Evolutionary conservation across 2,113 vertebrate species (phyloP).

Genomic region (Opisthocomus hoazin): DNA sequence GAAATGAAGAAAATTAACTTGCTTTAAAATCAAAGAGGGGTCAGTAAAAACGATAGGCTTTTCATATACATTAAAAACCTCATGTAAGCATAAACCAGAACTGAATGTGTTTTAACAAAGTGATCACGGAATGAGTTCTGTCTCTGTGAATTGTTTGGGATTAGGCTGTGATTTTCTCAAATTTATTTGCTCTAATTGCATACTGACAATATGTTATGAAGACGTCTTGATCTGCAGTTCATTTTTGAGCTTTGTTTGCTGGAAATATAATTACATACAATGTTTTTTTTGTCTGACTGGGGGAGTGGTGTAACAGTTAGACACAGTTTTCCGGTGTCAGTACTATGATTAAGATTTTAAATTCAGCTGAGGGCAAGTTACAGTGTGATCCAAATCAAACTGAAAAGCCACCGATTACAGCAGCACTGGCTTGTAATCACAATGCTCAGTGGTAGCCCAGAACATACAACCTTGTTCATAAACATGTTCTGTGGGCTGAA

Average conservation of each 20-base stretch:
- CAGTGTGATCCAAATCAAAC: not conserved
- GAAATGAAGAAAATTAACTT: constrained; percentile 11
- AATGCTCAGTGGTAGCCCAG: not conserved
- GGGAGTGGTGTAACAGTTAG: not conserved
- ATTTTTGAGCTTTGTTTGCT: constrained; percentile 7
- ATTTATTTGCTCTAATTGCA: not conserved
- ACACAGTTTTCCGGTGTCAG: not conserved
- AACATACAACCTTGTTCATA: not conserved
- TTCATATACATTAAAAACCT: not conserved
- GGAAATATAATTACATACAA: not conserved
- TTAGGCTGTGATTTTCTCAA: constrained; percentile 19
- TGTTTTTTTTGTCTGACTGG: not conserved
- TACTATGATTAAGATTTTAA: not conserved
- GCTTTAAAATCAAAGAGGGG: not conserved
- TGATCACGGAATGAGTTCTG: constrained; percentile 4
- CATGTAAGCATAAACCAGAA: not conserved
- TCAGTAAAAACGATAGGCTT: not conserved
- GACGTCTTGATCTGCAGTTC: not conserved
- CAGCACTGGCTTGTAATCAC: not conserved
- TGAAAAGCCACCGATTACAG: not conserved
- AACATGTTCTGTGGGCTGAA: not conserved
- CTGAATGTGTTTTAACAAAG: constrained; percentile 8
- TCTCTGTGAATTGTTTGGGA: not conserved
- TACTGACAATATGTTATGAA: not conserved
- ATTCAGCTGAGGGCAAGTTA: not conserved